These are phyloP conservation scores for Sebastes reedi DNA, from an alignment of 2,797 vertebrate species.

Conservation along the genomic window DNA sequence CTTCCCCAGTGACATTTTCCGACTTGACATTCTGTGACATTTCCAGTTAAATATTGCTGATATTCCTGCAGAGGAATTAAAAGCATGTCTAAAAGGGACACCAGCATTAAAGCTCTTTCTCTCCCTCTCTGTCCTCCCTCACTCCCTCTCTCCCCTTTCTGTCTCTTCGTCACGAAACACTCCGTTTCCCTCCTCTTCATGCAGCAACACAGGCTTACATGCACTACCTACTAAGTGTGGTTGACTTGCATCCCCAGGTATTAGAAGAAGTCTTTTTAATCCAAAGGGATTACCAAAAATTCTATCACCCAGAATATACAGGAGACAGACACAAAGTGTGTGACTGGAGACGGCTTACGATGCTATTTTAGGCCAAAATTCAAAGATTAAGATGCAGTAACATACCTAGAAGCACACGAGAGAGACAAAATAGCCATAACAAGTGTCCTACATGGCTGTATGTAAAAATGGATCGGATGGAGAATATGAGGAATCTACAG, in stretches of 20 bases:
- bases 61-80: conserved; percentile 86
- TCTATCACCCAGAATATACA: conserved; percentile 60
- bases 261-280: conserved; percentile 69
- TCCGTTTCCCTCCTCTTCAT: conserved; percentile 48
- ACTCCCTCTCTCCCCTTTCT: conserved; percentile 15
- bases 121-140: conserved; percentile 34
- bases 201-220: conserved; percentile 64
- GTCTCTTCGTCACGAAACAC: conserved; percentile 48
- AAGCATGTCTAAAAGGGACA: conserved; percentile 84
- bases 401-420: conserved; percentile 24
- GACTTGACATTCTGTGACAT: conserved; percentile 92
- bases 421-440: conserved; percentile 4
- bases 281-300: conserved; percentile 71
- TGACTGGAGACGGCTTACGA: conserved; percentile 54
- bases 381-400: conserved; percentile 49
- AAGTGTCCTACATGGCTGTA: conserved; percentile 22
- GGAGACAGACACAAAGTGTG: conserved; percentile 50
- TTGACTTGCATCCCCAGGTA: conserved; percentile 70
- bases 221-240: conserved; percentile 64
- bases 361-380: conserved; percentile 60
- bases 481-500: neutral
- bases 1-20: conserved; percentile 86
- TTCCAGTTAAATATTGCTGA: conserved; percentile 92
- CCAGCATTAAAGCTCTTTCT: conserved; percentile 67
- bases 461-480: neutral